Evolutionary conservation across 2,797 vertebrate genomes (phyloP).

Genomic region (Catamblyrhynchus diadema): DNA sequence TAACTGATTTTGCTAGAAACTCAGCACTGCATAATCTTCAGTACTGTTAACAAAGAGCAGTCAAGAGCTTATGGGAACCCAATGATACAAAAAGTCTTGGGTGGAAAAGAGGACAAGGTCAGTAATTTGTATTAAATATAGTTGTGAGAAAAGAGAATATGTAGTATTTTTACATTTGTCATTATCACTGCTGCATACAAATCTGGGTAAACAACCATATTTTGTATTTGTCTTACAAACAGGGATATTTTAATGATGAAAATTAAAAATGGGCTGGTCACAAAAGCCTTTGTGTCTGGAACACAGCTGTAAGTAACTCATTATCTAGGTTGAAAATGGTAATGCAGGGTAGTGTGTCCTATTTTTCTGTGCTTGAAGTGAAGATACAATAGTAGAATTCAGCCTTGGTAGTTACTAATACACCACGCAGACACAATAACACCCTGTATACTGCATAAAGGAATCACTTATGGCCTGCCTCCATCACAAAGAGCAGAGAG

Average conservation of each 20-base stretch:
- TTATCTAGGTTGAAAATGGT: slow-evolving; percentile 77
- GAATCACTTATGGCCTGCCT: slow-evolving; percentile 87
- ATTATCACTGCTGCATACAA: background rate
- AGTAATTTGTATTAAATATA: background rate
- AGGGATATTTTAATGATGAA: slow-evolving; percentile 57
- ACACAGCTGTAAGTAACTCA: slow-evolving; percentile 67
- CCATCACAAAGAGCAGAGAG: slow-evolving; percentile 78
- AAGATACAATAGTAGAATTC: slow-evolving; percentile 90
- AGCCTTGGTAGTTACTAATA: slow-evolving; percentile 88
- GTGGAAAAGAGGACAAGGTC: background rate
- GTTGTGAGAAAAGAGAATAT: background rate
- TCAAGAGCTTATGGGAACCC: background rate
- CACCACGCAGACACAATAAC: slow-evolving; percentile 91
- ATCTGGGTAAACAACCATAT: slow-evolving; percentile 42
- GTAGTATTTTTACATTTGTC: background rate
- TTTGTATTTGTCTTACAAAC: slow-evolving; percentile 32
- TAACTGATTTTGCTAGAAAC: background rate
- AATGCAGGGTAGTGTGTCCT: slow-evolving; percentile 71
- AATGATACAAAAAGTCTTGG: background rate
- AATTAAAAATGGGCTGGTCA: slow-evolving; percentile 65
- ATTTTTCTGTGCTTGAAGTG: slow-evolving; percentile 83
- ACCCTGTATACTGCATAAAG: slow-evolving; percentile 92
- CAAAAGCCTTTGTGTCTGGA: slow-evolving; percentile 71
- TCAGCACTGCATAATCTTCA: background rate
- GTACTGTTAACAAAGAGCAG: background rate